Evolutionary conservation across 2,888 invertebrate genomes (phyloP), one percentile per base, ranked within the genome.

Genomic region (Amblyjoppa fuscipennis): DNA sequence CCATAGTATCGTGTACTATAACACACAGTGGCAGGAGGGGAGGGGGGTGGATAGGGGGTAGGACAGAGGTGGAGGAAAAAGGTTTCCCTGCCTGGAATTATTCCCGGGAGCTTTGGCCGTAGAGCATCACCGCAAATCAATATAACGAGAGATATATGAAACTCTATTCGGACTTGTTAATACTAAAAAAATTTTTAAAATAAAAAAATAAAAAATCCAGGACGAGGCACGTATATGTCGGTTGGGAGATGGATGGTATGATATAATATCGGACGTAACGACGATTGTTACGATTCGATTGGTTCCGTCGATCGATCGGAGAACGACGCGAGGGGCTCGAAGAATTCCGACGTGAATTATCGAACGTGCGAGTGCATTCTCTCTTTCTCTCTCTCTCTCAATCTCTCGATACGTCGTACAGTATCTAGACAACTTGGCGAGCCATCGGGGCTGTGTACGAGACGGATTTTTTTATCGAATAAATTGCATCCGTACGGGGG

Each of bases 241-340:
- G n/a, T 28, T 71, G 66, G 34, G 71, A 70, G 74, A 70, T 49
- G 76, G 61, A 61, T 68, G 49, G 61, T 38, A 82, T 76, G 75
- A 76, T 85, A 79, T 79, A 81, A 77, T 77, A 38, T 56, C 45
- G 68, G 77, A 73, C 41, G 81, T 81, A 81, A 85, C 78, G 85
- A 85, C 79, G 85, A 85, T 85, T 80, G 85, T 85, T 85, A 85
- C 82, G 82, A 85, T 80, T 85, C 82, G 85, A 85, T 85, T 82
- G 82, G 71, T 75, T 76, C 79, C 82, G 82, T 82, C 85, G 85
- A 85, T 85, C 75, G 51, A 20, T 53, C 45, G 79, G 66, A 61
- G 75, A 73, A 85, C 68, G 79, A 70, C 7, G 75, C 64, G 64
- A 74, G 81, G 79, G 79, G 76, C 66, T 69, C 68, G n/a, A 68